These are phyloP conservation scores for Notiomystis cincta DNA, from an alignment of 2,113 vertebrate species.

Conservation along the genomic window DNA sequence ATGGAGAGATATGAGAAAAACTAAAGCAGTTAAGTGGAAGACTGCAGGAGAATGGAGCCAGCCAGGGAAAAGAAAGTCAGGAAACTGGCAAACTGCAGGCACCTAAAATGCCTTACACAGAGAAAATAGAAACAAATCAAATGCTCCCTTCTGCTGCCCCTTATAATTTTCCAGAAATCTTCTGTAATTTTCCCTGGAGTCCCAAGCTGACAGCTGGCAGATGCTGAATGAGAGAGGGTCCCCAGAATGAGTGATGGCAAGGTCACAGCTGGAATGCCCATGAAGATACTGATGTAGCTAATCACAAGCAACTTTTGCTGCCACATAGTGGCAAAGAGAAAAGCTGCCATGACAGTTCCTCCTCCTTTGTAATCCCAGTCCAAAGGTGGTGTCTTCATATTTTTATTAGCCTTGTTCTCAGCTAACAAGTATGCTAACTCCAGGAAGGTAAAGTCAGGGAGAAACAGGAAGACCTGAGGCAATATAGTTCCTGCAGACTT, in stretches of 20 bases:
- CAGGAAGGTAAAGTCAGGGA: background rate
- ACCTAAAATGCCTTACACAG: background rate
- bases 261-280: constrained; percentile 45
- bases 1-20: background rate
- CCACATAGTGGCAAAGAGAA: constrained; percentile 40
- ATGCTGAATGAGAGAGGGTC: constrained; percentile 33
- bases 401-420: background rate
- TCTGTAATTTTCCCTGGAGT: constrained; percentile 42
- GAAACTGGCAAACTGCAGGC: background rate
- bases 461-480: background rate
- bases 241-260: constrained; percentile 1
- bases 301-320: background rate
- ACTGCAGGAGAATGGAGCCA: background rate
- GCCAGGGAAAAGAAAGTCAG: background rate
- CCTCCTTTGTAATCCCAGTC: background rate
- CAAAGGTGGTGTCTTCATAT: background rate
- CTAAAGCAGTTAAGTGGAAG: background rate
- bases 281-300: background rate
- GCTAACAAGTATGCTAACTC: background rate
- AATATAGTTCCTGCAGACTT: background rate
- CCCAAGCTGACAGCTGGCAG: constrained; percentile 57
- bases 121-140: constrained; percentile 37
- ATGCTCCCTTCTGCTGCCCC: constrained; percentile 4
- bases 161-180: constrained; percentile 55
- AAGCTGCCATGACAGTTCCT: background rate